phyloP scores from a whole-genome alignment of 2,797 vertebrate species.

The Tapirus indicus region DNA sequence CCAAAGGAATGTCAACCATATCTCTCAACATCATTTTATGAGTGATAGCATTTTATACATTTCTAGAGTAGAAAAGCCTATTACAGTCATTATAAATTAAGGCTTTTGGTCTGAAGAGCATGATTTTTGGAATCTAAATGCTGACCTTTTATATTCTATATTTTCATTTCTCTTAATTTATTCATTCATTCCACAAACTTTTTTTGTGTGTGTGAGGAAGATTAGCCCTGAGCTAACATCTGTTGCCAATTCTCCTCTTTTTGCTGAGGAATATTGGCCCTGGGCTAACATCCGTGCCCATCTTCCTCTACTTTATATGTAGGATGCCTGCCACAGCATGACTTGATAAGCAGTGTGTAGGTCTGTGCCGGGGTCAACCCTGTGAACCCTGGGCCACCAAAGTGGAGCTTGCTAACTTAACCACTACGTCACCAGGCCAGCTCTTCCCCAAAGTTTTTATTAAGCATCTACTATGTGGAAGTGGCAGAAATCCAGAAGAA shows the following conservation, averaged over 20 bases:
- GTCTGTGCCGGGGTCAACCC: no score
- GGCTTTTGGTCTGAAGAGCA: neutral
- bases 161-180: conserved; percentile 23
- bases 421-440: no score
- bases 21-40: neutral
- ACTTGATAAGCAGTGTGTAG: no score
- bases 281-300: no score
- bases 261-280: no score
- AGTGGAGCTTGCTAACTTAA: no score
- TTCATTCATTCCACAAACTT: neutral
- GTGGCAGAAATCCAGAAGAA: neutral
- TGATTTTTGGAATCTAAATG: neutral
- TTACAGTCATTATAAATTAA: neutral
- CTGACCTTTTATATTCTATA: neutral
- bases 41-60: conserved; percentile 6
- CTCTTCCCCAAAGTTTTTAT: neutral
- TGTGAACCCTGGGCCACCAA: no score
- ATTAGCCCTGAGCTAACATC: no score
- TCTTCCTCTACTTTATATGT: no score
- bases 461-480: neutral
- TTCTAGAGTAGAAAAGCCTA: neutral
- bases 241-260: no score
- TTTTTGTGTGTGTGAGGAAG: no score
- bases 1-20: neutral
- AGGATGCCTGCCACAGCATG: no score